phyloP scores from a whole-genome alignment of 1,140 invertebrate species.

The Drosophila sp. region DNA sequence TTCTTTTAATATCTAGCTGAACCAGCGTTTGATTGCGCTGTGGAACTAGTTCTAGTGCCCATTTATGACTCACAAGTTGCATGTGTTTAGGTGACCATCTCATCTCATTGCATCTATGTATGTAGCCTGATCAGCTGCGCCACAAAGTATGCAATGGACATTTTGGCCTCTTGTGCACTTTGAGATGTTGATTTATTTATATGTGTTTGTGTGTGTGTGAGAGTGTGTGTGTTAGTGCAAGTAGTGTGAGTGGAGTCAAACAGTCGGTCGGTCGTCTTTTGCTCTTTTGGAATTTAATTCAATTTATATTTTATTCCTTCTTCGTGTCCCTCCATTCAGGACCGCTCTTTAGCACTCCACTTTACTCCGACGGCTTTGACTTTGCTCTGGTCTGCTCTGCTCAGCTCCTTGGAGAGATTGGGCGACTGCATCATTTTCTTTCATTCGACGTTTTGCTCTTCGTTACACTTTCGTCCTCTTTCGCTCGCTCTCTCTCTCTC shows the following conservation, averaged over 20 bases:
- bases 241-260: background rate
- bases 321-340: background rate
- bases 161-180: conserved; percentile 49
- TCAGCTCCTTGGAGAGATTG: conserved; percentile 24
- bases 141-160: conserved; percentile 14
- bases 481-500: background rate
- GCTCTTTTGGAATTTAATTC: conserved; percentile 71
- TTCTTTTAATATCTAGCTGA: no score
- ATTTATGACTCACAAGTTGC: background rate
- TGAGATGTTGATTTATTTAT: conserved; percentile 62
- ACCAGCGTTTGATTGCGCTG: background rate
- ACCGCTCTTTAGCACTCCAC: background rate
- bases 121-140: conserved; percentile 3
- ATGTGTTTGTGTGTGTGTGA: conserved; percentile 10
- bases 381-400: conserved; percentile 20
- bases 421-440: conserved; percentile 18
- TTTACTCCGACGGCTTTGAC: conserved; percentile 21
- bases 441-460: conserved; percentile 12
- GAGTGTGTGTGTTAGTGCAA: background rate
- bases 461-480: background rate
- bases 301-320: conserved; percentile 73
- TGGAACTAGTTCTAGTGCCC: background rate
- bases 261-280: conserved; percentile 34
- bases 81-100: background rate
- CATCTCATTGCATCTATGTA: background rate